Evolutionary conservation across 2,113 vertebrate genomes (phyloP), one percentile per base, ranked within the genome.

Genomic region (Cisticola juncidis): DNA sequence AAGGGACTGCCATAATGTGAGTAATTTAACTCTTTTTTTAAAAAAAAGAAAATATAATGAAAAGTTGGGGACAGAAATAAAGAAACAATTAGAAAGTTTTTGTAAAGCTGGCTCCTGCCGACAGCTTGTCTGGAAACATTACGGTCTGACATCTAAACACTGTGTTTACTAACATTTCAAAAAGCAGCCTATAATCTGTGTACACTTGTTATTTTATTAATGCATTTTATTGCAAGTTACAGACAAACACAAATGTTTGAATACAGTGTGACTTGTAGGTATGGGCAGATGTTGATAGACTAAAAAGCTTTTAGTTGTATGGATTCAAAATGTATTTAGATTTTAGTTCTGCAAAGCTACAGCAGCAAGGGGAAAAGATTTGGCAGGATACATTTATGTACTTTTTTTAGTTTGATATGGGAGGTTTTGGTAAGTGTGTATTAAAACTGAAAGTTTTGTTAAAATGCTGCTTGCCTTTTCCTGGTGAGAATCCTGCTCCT

Each of bases 91-190:
- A 66, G 78, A 56, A 96, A 95, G 61, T 95, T 97, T 95, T 76
- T 71, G 29, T 80, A 88, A 93, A 88, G 38, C 92, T 31, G 61
- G 54, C 62, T 95, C 82, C 97, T 94, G 96, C 97, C 1, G 71
- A 72, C 90, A 95, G 96, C 96, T 96, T 97, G 97, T 97, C 95
- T 96, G 92, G 96, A 96, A 97, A 92, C 93, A 86, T 95, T 97
- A 73, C 83, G 92, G 85, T 97, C 95, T 98, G 97, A 97, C 95
- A 96, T 93, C 88, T 85, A 97, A 98, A 97, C 94, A 98, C 95
- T 97, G 87, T 98, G 95, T 98, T 98, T 98, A 97, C 97, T 95
- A 97, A 97, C 97, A 97, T 97, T 98, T 97, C 96, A 96, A 97
- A 97, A 95, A 92, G 94, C 73, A 97, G 94, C 93, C 97, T 98